A percentile compares a stretch with the other conserved stretches of the same genome.
Evolutionary conservation across 2,113 vertebrate species (phyloP).

Genomic region (Myrmecobius fasciatus): DNA sequence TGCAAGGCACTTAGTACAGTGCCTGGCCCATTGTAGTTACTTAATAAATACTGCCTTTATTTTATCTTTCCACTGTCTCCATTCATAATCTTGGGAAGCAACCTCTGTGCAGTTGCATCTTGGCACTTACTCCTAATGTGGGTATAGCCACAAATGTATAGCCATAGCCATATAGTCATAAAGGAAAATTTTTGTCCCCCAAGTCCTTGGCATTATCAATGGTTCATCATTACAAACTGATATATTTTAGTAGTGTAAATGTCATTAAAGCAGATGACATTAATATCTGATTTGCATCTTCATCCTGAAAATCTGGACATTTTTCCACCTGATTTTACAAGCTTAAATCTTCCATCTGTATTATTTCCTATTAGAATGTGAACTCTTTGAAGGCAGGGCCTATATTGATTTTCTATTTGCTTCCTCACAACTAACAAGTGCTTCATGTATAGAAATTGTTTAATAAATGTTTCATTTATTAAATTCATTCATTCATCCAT

Average conservation of each 20-base stretch:
- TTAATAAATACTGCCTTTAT: not conserved
- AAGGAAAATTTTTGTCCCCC: not conserved
- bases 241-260: not conserved
- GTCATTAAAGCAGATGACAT: not conserved
- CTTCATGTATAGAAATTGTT: not conserved
- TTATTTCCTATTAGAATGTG: not conserved
- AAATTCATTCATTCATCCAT: not conserved
- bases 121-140: not conserved
- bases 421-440: not conserved
- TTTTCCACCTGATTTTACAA: not conserved
- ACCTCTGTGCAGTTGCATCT: not conserved
- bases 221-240: not conserved
- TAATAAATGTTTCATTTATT: not conserved
- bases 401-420: constrained; percentile 22
- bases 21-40: not conserved
- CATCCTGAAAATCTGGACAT: not conserved
- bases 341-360: not conserved
- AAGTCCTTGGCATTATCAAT: not conserved
- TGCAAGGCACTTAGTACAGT: not conserved
- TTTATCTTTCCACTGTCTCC: not conserved
- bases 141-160: not conserved
- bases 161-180: not conserved
- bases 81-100: not conserved
- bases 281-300: not conserved
- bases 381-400: not conserved